These are phyloP conservation scores for Phrynosoma blainvillii DNA, from an alignment of 2,113 vertebrate genomes.

Conservation along the genomic window DNA sequence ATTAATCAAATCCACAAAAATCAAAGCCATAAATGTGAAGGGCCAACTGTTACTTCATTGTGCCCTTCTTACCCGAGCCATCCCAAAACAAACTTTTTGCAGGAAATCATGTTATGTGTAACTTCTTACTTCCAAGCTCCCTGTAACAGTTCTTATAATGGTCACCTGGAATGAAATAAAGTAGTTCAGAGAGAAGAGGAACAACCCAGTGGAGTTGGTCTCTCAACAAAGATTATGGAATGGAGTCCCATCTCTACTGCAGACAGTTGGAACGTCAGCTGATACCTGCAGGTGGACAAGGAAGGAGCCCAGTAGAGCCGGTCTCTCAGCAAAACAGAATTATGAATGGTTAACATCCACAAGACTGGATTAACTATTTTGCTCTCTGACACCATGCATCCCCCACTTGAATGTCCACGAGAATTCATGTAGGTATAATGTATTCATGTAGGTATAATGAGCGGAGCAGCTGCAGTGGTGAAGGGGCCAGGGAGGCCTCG, in stretches of 20 bases:
- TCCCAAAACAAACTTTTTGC: no score
- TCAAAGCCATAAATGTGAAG: no score
- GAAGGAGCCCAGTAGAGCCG: neutral
- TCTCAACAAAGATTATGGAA: neutral
- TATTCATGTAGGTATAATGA: no score
- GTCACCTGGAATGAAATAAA: neutral
- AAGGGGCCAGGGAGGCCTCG: no score
- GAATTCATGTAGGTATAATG: no score
- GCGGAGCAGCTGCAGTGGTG: no score
- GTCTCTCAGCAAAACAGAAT: neutral
- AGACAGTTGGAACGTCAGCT: neutral
- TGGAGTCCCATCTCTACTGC: neutral
- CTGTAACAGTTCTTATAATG: neutral
- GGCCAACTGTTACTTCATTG: no score
- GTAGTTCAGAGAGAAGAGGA: neutral
- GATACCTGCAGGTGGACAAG: neutral
- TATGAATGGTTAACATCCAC: neutral
- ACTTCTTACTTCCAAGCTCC: no score
- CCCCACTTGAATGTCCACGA: neutral
- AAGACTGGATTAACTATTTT: neutral
- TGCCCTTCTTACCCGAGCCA: no score
- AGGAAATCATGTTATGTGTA: no score
- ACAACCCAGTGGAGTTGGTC: neutral
- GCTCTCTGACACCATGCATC: neutral
- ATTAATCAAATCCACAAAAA: no score